Evolutionary conservation across 2,888 invertebrate genomes (phyloP), one percentile per base, ranked within the genome.

Genomic region (Clitarchus hookeri): DNA sequence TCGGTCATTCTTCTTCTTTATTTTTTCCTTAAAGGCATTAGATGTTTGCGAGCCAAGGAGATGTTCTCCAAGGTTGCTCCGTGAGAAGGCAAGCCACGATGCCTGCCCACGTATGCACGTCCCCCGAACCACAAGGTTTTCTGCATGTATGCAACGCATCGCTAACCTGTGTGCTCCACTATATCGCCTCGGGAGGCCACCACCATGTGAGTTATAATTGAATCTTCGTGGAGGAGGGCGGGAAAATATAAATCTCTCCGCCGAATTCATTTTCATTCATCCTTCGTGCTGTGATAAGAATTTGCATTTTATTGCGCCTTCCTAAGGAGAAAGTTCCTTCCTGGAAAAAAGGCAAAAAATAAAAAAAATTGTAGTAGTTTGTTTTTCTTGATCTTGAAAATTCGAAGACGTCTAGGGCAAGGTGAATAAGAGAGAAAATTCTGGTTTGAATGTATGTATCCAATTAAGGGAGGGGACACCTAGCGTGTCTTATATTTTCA

Each of bases 281-380:
- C 65, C 65, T 65, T 65, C 65, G 65, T 65, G 65, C n/a, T 65
- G 44, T 12, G 82, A 82, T 27, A 82, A 82, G 82, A 82, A 82
- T 82, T 82, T 26, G 82, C 82, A 82, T 82, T 82, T 82, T 82
- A 82, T 44, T 82, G 82, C 82, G 36, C 25, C 82, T 36, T 82
- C 82, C 44, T 27, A 82, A 27, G 65, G 65, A 65, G 65, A 65
- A 65, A 65, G n/a, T 65, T n/a, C 65, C 65, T 65, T 65, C 16
- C 65, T 23, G 19, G n/a, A n/a, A n/a, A n/a, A 65, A 65, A 23
- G 23, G 4, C 2, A 48, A 16, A 16, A 16, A 13, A 16, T 6
- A 16, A 23, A 23, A 19, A 65, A 23, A 65, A 65, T 36, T 65
- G 65, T n/a, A 65, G 65, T 65, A 8, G n/a, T 65, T 65, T 65